Base-by-base conservation (phyloP, 2,888 invertebrate species). In the Ochlodes sylvanus region DNA sequence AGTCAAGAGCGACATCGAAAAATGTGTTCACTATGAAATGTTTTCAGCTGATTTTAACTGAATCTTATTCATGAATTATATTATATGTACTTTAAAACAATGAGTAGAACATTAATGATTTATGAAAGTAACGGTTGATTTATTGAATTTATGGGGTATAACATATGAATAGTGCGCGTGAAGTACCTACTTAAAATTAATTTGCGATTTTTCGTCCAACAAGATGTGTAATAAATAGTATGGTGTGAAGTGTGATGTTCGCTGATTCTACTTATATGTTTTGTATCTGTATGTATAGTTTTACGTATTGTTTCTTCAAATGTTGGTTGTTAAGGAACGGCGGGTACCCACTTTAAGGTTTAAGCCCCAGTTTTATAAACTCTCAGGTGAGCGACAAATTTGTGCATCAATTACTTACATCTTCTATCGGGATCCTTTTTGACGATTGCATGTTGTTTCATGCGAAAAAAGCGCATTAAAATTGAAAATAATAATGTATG, bases 101-200 rank as follows among this genome's bases (percentile, higher is more conserved):
- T 10, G n/a, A n/a, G 7, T 44, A 15, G 9, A 17, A 17, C 17
- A 17, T 17, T 47, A 17, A 47, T 17, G 44, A 17, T 17, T n/a
- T 4, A 47, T 47, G 44, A 15, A 47, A 17, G 0, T n/a, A 44
- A 47, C 7, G 17, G 15, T 38, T 10, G 12, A 34, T 34, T 15
- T 34, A 17, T 56, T 15, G 55, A 34, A 38, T 12, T 57, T 19
- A 57, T 58, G 58, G 58, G 41, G 42, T 27, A 21, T 27, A 42
- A 58, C 42, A 58, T n/a, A 44, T 58, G 58, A 42, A 12, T 41
- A 27, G 44, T 58, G 58, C 58, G 44, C 58, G 58, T 58, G 42
- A 52, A 15, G 0, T 10, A 38, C 9, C 34, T 9, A 38, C 9
- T 10, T 12, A 9, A 2, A 38, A 10, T 38, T 12, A 12, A 12